These are phyloP conservation scores for Gymnoscelis rufifasciata DNA, from an alignment of 2,888 invertebrate genomes.

Conservation along the genomic window DNA sequence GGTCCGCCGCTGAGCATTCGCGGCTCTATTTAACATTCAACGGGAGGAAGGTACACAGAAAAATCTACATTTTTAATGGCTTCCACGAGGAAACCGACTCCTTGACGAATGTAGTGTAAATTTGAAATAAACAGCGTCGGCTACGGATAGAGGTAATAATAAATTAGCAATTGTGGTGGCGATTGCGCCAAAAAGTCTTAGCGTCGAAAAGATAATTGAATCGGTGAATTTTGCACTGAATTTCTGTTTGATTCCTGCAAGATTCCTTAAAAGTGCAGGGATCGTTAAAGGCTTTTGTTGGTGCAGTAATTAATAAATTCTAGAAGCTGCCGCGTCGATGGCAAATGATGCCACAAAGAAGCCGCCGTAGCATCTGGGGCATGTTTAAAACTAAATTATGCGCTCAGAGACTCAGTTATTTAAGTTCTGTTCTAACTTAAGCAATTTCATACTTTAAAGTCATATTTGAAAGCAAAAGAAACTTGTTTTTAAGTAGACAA, in stretches of 20 bases:
- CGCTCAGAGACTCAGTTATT: conserved; percentile 21
- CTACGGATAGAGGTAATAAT: conserved; percentile 22
- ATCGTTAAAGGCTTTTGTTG: conserved; percentile 13
- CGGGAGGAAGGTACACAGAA: conserved; percentile 30
- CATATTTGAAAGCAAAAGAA: conserved; percentile 7
- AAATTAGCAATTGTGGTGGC: conserved; percentile 4
- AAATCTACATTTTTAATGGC: conserved; percentile 43
- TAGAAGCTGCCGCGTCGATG: conserved; percentile 25
- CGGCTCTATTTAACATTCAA: conserved; percentile 40
- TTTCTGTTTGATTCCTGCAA: not conserved
- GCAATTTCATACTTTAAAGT: conserved; percentile 12
- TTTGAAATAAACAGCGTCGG: conserved; percentile 30
- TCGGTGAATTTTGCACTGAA: not conserved
- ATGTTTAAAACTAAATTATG: conserved; percentile 32
- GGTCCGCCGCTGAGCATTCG: conserved; percentile 31
- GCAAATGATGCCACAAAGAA: conserved; percentile 30
- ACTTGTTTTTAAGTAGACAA: conserved; percentile 15
- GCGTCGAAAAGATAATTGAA: not conserved
- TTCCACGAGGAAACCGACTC: conserved; percentile 12
- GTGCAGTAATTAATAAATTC: conserved; percentile 33
- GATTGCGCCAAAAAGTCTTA: not conserved
- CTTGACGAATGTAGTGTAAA: conserved; percentile 33
- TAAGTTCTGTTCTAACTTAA: conserved; percentile 21
- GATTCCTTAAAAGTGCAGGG: not conserved
- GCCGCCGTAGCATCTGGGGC: conserved; percentile 26